phyloP scores from a whole-genome alignment of 2,888 invertebrate species.

The Acanthoscelides obtectus region DNA sequence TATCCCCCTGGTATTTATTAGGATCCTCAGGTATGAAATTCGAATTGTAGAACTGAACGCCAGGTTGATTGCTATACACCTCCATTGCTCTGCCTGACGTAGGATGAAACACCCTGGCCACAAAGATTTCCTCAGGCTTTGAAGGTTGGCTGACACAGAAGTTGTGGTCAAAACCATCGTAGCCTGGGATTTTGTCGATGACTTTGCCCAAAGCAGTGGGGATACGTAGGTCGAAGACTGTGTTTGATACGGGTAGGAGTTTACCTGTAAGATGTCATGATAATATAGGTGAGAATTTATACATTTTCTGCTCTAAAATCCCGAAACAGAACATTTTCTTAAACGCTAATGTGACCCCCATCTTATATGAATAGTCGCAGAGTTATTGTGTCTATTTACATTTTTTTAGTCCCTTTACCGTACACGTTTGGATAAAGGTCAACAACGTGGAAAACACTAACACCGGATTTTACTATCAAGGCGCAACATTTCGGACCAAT shows the following conservation, averaged over 20 bases:
- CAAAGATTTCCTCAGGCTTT: conserved; percentile 54
- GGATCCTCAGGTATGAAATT: conserved; percentile 63
- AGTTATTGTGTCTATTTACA: too few relatives aligned
- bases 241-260: conserved; percentile 64
- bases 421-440: too few relatives aligned
- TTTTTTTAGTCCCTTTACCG: too few relatives aligned
- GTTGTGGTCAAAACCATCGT: conserved; percentile 77
- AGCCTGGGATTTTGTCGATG: conserved; percentile 59
- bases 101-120: conserved; percentile 66
- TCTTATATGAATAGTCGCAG: too few relatives aligned
- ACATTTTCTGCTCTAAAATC: too few relatives aligned
- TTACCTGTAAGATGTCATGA: conserved; percentile 52
- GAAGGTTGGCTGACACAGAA: conserved; percentile 67
- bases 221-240: conserved; percentile 68
- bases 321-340: too few relatives aligned
- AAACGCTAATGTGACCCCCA: too few relatives aligned
- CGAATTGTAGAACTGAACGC: conserved; percentile 85
- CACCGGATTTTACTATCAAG: too few relatives aligned
- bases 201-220: conserved; percentile 62
- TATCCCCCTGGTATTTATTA: conserved; percentile 28
- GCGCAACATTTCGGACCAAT: too few relatives aligned
- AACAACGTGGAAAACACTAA: too few relatives aligned
- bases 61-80: conserved; percentile 82
- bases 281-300: too few relatives aligned
- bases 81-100: conserved; percentile 61